Base-by-base conservation (phyloP, 2,797 vertebrate genomes). In the Parauchenoglanis ngamensis region DNA sequence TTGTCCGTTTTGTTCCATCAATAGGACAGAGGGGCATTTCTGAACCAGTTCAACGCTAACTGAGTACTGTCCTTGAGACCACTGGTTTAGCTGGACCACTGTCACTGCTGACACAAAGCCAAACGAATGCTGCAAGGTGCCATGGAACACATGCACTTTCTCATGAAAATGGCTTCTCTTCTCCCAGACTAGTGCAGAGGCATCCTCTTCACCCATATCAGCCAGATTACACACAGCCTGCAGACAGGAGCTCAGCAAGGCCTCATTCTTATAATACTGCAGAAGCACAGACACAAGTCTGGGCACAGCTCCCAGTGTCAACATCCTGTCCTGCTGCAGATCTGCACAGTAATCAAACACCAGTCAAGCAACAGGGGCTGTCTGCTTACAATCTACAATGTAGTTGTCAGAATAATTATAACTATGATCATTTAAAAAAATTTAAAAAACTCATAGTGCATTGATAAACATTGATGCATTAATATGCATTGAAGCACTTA, bases 141-240 rank as follows among this genome's bases (percentile, higher is more conserved):
- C 94, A 0, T 92, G 94, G 52, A 94, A 96, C 46, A 95, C 91
- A 0, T 78, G 91, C 90, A 95, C 94, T 25, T 90, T 92, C 0
- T 92, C 92, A 23, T 91, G 88, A 49, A 93, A 84, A 0, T 92
- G 85, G 0, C 46, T 84, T 0, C 89, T 93, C 76, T 91, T 88
- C 88, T 95, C 93, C 95, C 96, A 96, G 23, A 92, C 80, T 68
- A 94, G 79, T n/a, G 91, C 91, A 0, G 91, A 92, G 87, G 94
- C 93, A 56, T 95, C 95, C 1, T 94, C 90, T 89, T 95, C 92
- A 0, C 88, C 92, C 92, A 95, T 94, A 59, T 96, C 95, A 10
- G 97, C 95, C 80, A 98, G 94, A 88, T 96, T 97, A 89, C 96
- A 97, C 78, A 98, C 94, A 67, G 96, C 96, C 94, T 95, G 59